Conservation (phyloP, 2,113 vertebrate genomes). For the Lichenostomus cassidix region DNA sequence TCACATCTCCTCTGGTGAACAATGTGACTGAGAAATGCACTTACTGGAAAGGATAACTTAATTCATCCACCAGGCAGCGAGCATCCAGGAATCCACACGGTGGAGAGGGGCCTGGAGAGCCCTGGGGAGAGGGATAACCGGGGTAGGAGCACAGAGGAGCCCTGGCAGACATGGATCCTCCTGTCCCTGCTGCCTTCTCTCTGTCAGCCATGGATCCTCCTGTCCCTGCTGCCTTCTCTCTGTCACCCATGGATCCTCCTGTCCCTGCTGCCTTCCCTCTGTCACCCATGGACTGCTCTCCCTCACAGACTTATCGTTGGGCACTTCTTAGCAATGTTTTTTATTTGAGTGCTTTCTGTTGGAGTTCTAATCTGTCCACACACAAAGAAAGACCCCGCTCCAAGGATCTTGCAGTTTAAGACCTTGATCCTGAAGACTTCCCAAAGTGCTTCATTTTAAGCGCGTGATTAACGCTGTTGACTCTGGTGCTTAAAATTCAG, state of each 20-base stretch:
- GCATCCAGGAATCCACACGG: not conserved
- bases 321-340: not conserved
- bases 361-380: not conserved
- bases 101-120: not conserved
- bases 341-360: not conserved
- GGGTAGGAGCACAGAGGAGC: not conserved
- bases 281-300: not conserved
- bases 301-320: not conserved
- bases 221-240: not conserved
- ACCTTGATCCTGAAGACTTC: constrained; percentile 35
- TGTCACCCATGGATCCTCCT: not conserved
- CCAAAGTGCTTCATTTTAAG: not conserved
- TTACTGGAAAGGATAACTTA: constrained; percentile 64
- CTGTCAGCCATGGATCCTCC: not conserved
- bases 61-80: constrained; percentile 17
- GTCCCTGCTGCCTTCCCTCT: not conserved
- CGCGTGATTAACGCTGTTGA: constrained; percentile 17
- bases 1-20: constrained; percentile 55
- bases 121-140: rapidly evolving
- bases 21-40: constrained; percentile 55
- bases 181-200: not conserved
- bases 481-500: constrained; percentile 57
- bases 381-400: not conserved
- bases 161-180: not conserved
- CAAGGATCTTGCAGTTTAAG: constrained; percentile 16